phyloP scores from a whole-genome alignment of 2,888 invertebrate species.

The Schrankia costaestrigalis region DNA sequence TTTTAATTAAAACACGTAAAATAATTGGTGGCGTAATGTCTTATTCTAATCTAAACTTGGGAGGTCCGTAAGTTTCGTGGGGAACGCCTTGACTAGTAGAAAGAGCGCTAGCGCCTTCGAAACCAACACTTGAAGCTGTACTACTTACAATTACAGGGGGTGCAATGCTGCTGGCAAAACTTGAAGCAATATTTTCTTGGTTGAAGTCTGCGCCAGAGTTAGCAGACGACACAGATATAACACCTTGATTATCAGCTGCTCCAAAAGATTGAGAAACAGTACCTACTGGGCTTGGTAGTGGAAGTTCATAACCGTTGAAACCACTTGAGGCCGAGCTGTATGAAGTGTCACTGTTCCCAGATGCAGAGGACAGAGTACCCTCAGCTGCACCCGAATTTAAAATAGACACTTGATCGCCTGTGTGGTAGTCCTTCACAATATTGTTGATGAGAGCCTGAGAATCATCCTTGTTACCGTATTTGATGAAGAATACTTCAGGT shows the following conservation, averaged over 20 bases:
- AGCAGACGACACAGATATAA: constrained; percentile 2
- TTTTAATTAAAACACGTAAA: too few species aligned
- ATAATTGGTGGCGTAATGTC: background rate
- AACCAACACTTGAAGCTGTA: constrained; percentile 31
- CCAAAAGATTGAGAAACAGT: constrained; percentile 12
- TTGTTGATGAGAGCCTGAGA: constrained; percentile 68
- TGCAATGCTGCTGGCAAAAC: constrained; percentile 19
- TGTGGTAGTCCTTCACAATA: constrained; percentile 65
- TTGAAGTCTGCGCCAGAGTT: constrained; percentile 12
- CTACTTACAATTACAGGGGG: constrained; percentile 26
- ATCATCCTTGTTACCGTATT: constrained; percentile 85
- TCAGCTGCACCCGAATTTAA: constrained; percentile 10
- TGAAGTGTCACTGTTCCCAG: background rate
- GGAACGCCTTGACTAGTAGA: constrained; percentile 69
- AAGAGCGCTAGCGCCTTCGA: constrained; percentile 41
- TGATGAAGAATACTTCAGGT: constrained; percentile 89
- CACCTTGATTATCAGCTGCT: background rate
- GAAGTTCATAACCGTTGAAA: background rate
- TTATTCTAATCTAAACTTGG: constrained; percentile 55
- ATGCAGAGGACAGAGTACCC: background rate
- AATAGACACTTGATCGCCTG: constrained; percentile 30
- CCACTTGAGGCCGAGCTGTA: background rate
- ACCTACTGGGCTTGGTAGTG: background rate
- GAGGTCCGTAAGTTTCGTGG: constrained; percentile 66
- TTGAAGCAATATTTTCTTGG: constrained; percentile 6